Conservation (phyloP, 2,888 invertebrate species). For the Caenorhabditis imperialis region DNA sequence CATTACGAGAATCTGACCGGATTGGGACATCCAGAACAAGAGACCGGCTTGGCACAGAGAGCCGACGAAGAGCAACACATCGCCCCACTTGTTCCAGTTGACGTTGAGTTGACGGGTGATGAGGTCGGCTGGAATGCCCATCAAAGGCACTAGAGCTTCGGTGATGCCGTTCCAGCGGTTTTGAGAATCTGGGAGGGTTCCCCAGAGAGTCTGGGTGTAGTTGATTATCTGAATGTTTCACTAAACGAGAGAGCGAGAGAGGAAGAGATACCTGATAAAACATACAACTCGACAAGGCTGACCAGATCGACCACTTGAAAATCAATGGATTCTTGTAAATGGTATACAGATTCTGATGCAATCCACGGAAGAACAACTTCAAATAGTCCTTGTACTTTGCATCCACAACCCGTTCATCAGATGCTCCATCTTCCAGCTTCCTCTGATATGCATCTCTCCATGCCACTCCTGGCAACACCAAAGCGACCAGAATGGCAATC, state of each 20-base stretch:
- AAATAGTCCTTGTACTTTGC: slow-evolving; percentile 43
- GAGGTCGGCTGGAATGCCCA: slow-evolving; percentile 79
- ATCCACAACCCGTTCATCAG: slow-evolving; percentile 19
- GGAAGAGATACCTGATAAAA: slow-evolving; percentile 82
- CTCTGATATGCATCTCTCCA: slow-evolving; percentile 65
- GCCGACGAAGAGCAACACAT: slow-evolving; percentile 80
- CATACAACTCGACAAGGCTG: slow-evolving; percentile 85
- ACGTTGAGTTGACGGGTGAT: slow-evolving; percentile 80
- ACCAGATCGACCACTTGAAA: slow-evolving; percentile 87
- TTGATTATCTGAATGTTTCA: slow-evolving; percentile 81
- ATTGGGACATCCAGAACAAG: slow-evolving; percentile 81
- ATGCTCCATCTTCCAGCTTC: slow-evolving; percentile 44
- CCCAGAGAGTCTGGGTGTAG: slow-evolving; percentile 90
- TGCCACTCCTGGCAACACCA: slow-evolving; percentile 64
- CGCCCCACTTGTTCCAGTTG: slow-evolving; percentile 82
- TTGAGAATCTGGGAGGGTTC: slow-evolving; percentile 81
- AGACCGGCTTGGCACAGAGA: slow-evolving; percentile 80
- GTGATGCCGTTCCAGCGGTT: slow-evolving; percentile 86
- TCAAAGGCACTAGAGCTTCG: slow-evolving; percentile 85
- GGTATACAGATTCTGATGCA: slow-evolving; percentile 42
- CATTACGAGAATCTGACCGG: slow-evolving; percentile 83
- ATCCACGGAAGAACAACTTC: slow-evolving; percentile 31
- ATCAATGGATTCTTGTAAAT: slow-evolving; percentile 78
- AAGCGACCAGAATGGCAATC: slow-evolving; percentile 58
- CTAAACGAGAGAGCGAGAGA: too few relatives aligned